phyloP scores from a whole-genome alignment of 2,113 vertebrate species.

The Tenebrosternarchus preto region DNA sequence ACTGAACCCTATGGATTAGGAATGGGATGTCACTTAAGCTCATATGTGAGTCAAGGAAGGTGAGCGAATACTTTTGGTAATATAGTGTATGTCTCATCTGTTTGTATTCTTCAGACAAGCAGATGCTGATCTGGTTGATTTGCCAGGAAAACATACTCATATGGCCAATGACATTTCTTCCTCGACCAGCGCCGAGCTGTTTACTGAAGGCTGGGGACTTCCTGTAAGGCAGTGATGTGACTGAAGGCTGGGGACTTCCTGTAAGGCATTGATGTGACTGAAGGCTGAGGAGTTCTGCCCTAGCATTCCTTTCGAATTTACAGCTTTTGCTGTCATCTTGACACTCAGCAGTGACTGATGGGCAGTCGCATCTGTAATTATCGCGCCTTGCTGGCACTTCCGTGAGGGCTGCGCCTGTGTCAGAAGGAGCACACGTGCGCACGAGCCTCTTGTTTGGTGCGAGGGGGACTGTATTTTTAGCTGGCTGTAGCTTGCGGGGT shows the following conservation, averaged over 20 bases:
- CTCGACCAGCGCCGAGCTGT: neutral
- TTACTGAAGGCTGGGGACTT: neutral
- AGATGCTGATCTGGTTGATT: neutral
- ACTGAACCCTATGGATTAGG: no score
- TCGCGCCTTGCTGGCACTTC: neutral
- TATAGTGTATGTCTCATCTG: neutral
- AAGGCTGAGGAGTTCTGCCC: neutral
- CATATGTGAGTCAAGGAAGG: no score
- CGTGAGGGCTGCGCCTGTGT: neutral
- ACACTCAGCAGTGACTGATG: neutral
- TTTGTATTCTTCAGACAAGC: neutral
- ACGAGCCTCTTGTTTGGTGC: conserved; percentile 48
- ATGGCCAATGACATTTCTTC: neutral
- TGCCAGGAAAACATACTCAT: no score
- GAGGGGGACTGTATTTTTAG: conserved; percentile 66
- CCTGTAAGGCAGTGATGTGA: neutral
- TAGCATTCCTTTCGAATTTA: neutral
- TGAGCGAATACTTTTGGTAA: no score
- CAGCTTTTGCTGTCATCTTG: neutral
- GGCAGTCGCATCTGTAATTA: neutral
- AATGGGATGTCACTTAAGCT: no score
- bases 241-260: neutral
- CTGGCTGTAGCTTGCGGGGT: conserved; percentile 56
- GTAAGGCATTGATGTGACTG: neutral
- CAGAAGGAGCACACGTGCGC: neutral